Conservation (phyloP, 2,113 vertebrate genomes). For the Heloderma charlesbogerti region DNA sequence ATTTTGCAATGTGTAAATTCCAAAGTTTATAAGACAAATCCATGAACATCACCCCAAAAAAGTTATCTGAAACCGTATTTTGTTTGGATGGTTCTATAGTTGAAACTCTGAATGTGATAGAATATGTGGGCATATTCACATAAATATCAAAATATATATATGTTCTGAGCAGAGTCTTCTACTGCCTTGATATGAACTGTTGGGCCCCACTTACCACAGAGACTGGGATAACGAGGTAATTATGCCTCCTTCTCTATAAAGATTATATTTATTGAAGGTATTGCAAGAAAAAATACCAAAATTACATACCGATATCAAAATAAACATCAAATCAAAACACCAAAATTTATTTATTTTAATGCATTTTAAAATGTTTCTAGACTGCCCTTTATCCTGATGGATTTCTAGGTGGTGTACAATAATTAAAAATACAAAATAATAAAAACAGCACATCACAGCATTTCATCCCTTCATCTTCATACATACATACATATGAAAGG, state of each 20-base stretch:
- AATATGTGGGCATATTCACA: background rate
- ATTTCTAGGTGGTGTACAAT: background rate
- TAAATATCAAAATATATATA: background rate
- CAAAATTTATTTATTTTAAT: background rate
- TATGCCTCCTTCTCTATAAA: background rate
- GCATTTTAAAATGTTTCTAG: background rate
- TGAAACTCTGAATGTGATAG: background rate
- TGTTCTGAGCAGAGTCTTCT: background rate
- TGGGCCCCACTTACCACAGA: background rate
- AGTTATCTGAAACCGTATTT: slow-evolving; percentile 40
- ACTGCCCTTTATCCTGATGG: background rate
- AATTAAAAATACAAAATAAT: background rate
- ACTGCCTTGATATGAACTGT: background rate
- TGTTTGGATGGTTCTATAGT: background rate
- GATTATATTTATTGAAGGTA: background rate
- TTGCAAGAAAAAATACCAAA: background rate
- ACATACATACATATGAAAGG: no score
- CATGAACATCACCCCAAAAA: background rate
- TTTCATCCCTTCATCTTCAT: no score
- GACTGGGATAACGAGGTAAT: background rate
- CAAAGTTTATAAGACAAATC: background rate
- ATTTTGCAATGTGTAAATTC: slow-evolving; percentile 18
- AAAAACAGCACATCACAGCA: background rate
- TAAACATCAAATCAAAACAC: background rate
- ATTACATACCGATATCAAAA: background rate